A percentile compares a stretch with the other conserved stretches of the same genome.
These are phyloP conservation scores for Heterohyrax brucei DNA, from an alignment of 2,797 vertebrate genomes.

Conservation along the genomic window DNA sequence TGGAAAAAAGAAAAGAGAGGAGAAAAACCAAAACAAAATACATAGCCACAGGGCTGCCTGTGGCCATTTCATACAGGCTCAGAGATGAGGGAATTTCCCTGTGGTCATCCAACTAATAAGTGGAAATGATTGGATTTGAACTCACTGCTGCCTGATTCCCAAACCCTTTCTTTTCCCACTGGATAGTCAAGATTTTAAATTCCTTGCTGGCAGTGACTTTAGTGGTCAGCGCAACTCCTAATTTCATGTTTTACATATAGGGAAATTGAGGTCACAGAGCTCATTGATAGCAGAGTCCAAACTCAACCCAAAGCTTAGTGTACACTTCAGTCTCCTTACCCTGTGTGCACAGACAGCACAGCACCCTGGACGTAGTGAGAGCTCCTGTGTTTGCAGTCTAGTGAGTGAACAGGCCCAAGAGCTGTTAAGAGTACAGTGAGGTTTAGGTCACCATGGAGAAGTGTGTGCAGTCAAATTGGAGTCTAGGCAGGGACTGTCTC, in stretches of 20 bases:
- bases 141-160: background rate
- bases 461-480: background rate
- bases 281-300: slow-evolving; percentile 1
- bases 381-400: background rate
- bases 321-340: background rate
- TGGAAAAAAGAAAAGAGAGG: slow-evolving; percentile 56
- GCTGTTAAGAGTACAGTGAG: background rate
- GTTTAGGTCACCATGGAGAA: fast-evolving
- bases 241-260: slow-evolving; percentile 38
- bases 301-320: background rate
- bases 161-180: background rate
- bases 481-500: background rate
- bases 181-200: slow-evolving; percentile 5
- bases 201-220: slow-evolving; percentile 39
- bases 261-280: background rate
- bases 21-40: background rate
- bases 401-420: background rate
- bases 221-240: slow-evolving; percentile 31
- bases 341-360: background rate
- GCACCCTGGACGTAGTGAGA: background rate
- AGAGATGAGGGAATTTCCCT: slow-evolving; percentile 40
- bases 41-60: slow-evolving; percentile 33
- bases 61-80: slow-evolving; percentile 24
- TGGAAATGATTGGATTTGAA: slow-evolving; percentile 11
- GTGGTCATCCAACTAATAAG: background rate